Evolutionary conservation across 1,140 invertebrate genomes (phyloP).

Genomic region (Drosophila azteca): DNA sequence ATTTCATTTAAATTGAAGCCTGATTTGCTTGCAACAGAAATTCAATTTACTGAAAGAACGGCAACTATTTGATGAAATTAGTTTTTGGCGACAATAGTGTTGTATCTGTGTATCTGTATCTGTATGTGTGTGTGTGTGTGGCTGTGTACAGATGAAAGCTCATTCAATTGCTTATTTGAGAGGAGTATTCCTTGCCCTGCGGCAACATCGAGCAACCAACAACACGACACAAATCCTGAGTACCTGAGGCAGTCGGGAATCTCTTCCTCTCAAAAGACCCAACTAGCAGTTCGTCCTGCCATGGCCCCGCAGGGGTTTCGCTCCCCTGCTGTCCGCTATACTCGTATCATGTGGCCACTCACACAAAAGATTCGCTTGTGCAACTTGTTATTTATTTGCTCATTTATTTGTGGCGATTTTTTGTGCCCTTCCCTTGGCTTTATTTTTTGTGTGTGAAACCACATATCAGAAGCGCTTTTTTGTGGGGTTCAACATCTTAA

Average conservation of each 20-base stretch:
- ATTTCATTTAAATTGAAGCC: constrained; percentile 8
- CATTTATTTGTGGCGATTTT: constrained; percentile 67
- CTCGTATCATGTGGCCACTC: background rate
- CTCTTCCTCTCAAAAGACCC: background rate
- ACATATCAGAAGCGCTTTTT: constrained; percentile 25
- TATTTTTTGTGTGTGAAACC: background rate
- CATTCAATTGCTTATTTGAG: no score
- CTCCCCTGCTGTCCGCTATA: background rate
- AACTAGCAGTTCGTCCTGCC: background rate
- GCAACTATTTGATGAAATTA: constrained; percentile 66
- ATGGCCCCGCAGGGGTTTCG: background rate
- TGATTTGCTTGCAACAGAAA: constrained; percentile 42
- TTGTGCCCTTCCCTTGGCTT: constrained; percentile 5
- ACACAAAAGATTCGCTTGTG: constrained; percentile 37
- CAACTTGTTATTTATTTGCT: constrained; percentile 67
- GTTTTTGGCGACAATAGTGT: constrained; percentile 48
- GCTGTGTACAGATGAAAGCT: no score
- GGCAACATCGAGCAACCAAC: no score
- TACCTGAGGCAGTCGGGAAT: no score
- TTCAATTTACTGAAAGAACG: constrained; percentile 46
- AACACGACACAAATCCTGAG: no score
- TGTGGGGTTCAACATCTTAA: constrained; percentile 65
- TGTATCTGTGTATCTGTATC: constrained; percentile 5
- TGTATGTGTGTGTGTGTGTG: constrained; percentile 20
- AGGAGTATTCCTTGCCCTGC: no score